Base-by-base conservation (phyloP, 2,888 invertebrate genomes). In the Chironomus tentans region DNA sequence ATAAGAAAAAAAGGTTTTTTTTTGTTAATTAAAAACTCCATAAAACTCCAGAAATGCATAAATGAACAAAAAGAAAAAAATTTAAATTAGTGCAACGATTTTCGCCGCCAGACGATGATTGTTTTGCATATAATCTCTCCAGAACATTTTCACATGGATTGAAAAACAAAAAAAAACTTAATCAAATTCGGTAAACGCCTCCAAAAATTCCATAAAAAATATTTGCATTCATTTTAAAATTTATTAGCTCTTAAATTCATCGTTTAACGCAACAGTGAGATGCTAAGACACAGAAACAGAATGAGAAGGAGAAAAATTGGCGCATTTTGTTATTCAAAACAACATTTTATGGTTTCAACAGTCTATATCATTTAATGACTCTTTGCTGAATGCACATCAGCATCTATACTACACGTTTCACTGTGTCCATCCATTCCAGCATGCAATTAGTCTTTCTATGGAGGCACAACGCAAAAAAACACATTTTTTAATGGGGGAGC, bases 161-260 rank as follows among this genome's bases (percentile, higher is more conserved):
- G 65, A 38, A 38, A 65, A 24, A 12, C 4, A 24, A 50, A 48
- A 28, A 46, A 22, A 69, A 71, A 71, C 71, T 50, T 50, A 71
- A 71, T 71, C 71, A 71, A 71, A 71, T 71, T 48, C 48, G 71
- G 71, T 50, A 48, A 65, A 47, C 71, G 71, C 71, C 71, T 71
- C 71, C 50, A 71, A 71, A 71, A 71, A 71, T 71, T 71, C 71
- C 71, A 71, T 70, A 47, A 47, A 71, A 71, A 50, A 24, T 71
- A 71, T 71, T 71, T 71, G 71, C 71, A 71, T 71, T 71, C 56
- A 71, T 46, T 46, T 70, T 15, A 70, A 70, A 68, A 71, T 71
- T 71, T 71, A 71, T 71, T 71, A 71, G 71, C 48, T 71, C 65
- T 65, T 65, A 65, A 65, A 65, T 65, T 65, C 65, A 65, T 65